Base-by-base conservation (phyloP, 2,113 vertebrate genomes). In the Xiphias gladius region DNA sequence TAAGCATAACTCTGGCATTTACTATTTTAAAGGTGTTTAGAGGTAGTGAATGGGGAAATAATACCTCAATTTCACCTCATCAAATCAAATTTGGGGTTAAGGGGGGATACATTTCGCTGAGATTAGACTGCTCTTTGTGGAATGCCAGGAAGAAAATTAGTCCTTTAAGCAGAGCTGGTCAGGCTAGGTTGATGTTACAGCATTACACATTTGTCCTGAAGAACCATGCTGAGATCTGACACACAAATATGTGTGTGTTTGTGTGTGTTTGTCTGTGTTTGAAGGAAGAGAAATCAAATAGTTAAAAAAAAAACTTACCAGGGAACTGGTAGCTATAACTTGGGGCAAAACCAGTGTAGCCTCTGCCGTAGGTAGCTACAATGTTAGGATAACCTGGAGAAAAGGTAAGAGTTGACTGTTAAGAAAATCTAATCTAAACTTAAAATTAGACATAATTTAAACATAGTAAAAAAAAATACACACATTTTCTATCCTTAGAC, bases 341-440 rank as follows among this genome's bases (percentile, higher is more conserved):
- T 14, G 76, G 76, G 7, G 65, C 43, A 52, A 79, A 70, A 5
- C 76, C 76, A 22, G 76, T 39, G 66, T 79, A 79, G 14, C 76
- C 66, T 70, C 76, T 69, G 43, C 66, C 30, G 5, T 79, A 79
- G 10, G 76, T 79, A 22, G 76, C 55, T n/a, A 79, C 66, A 22
- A 79, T 70, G 66, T 79, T 79, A 14, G 76, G 76, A 62, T 70
- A 79, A 52, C 76, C 76, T 79, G 66, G 7, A 52, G 16, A 66
- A 13, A 67, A 14, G 62, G 8, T 0, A 8, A 55, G n/a, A 74
- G 1, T 50, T 24, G 16, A 16, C 43, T 46, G 43, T 46, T 46
- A 46, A 16, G 37, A 39, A 10, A 39, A 39, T 2, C 9, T 39
- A 2, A 39, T 39, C 37, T 39, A 39, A 26, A n/a, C 10, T n/a